Conservation (phyloP, 2,888 invertebrate species). For the Camptogramma bilineatum region DNA sequence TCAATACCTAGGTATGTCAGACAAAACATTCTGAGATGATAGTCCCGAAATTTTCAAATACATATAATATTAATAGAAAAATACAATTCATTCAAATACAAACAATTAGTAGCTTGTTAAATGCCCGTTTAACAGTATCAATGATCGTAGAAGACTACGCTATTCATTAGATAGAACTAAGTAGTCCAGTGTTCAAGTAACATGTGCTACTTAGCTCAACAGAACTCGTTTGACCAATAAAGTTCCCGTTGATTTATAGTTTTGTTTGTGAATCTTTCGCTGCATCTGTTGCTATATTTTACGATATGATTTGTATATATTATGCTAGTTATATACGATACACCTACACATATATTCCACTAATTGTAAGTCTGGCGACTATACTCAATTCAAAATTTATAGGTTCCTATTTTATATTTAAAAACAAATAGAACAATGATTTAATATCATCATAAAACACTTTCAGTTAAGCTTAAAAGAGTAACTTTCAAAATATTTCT, state of each 20-base stretch:
- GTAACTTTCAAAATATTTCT: neutral
- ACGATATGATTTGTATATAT: neutral
- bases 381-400: too few species aligned
- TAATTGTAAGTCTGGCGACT: too few species aligned
- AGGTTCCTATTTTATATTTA: too few species aligned
- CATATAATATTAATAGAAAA: too few species aligned
- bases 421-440: too few species aligned
- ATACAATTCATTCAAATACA: too few species aligned
- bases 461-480: too few species aligned
- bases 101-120: neutral
- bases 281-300: conserved; percentile 9
- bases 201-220: conserved; percentile 36
- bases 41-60: too few species aligned
- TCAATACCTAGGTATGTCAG: too few species aligned
- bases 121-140: neutral
- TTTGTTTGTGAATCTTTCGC: conserved; percentile 48
- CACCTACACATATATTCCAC: neutral
- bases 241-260: conserved; percentile 52
- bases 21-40: too few species aligned
- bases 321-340: neutral
- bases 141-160: neutral
- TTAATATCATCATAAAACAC: too few species aligned
- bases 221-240: conserved; percentile 44
- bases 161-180: conserved; percentile 2
- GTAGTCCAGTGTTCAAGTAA: conserved; percentile 1